Evolutionary conservation across 64 coral and sea anemone species (phyloP).

Genomic region (Montipora capricornis): DNA sequence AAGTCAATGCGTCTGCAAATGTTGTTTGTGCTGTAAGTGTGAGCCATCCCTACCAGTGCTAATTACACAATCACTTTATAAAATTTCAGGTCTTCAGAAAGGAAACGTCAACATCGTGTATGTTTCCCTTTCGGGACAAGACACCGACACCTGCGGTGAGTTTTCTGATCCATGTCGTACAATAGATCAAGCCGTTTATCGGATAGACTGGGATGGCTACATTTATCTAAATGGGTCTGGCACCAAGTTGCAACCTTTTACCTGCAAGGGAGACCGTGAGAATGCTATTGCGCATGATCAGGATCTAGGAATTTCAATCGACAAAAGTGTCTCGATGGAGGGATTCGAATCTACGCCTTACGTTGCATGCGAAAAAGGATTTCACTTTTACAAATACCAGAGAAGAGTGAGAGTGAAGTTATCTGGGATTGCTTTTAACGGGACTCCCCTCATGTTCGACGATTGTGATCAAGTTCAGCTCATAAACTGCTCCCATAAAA

Average conservation of each 20-base stretch:
- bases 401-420: not conserved
- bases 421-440: constrained; percentile 21
- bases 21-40: not conserved
- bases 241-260: constrained; percentile 4
- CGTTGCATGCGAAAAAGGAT: constrained; percentile 15
- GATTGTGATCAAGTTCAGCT: constrained; percentile 5
- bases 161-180: not conserved
- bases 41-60: too few relatives aligned
- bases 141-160: not conserved
- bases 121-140: constrained; percentile 1
- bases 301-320: not conserved
- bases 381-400: not conserved
- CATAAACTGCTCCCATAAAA: constrained; percentile 8
- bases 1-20: too few relatives aligned
- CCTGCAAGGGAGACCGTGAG: not conserved
- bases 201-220: not conserved
- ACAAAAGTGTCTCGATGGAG: not conserved
- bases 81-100: not conserved
- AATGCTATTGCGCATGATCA: not conserved
- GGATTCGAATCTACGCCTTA: not conserved
- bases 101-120: not conserved
- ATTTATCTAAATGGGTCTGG: constrained; percentile 32
- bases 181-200: not conserved
- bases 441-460: not conserved
- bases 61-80: not conserved